Base-by-base conservation (phyloP, 1,140 invertebrate genomes). In the Atta cephalotes region DNA sequence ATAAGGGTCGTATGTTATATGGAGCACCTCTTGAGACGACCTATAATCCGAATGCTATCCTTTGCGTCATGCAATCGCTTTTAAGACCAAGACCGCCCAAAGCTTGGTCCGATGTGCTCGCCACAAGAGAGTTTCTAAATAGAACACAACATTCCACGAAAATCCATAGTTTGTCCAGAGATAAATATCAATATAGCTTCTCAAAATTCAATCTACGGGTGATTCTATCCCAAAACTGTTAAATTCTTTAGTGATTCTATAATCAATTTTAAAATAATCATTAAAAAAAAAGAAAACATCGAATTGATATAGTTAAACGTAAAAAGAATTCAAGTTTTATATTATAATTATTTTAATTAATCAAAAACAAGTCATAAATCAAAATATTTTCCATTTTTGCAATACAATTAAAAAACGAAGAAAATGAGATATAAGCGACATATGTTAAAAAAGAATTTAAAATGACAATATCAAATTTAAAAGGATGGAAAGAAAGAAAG, bases 1-100 rank as follows among this genome's bases (percentile, higher is more conserved):
- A 56, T 18, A 66, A 88, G 78, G 31, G 28, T 80, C 74, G 65
- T 87, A 87, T 78, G 70, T 16, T 6, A 68, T 31, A 77, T 62
- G 76, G 62, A 91, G 87, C 62, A 88, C 84, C 87, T 90, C 89
- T 90, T 58, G 79, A 89, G 84, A 81, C 88, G 74, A 82, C 25
- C 82, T 71, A 66, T 86, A 85, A 88, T 80, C 76, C 58, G 49
- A 89, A 85, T 89, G n/a, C 70, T 78, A 62, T 45, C 62, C 66
- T 85, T 87, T 77, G 60, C 80, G 60, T 76, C 63, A 77, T 49
- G 85, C 84, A 56, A 60, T 39, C 70, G 58, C 80, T 85, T 85
- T 91, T 77, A 81, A 84, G 49, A 77, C 28, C 31, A 74, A 72
- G 51, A 56, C 58, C 51, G 21, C 10, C 39, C 21, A 63, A 53